Evolutionary conservation across 2,888 invertebrate species (phyloP).

Genomic region (Caenorhabditis doughertyi): DNA sequence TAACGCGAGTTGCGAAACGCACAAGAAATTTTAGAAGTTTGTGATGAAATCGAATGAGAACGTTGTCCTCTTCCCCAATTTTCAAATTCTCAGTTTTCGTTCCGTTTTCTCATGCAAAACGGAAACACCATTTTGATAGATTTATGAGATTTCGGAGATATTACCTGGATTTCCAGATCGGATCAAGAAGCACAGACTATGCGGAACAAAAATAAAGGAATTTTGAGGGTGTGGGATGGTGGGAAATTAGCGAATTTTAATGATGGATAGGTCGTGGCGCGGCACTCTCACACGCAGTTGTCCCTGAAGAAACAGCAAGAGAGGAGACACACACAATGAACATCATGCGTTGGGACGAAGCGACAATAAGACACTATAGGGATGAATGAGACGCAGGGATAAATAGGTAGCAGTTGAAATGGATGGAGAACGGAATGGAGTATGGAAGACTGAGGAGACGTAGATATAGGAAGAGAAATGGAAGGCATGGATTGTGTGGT

Average conservation of each 20-base stretch:
- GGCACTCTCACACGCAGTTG: conserved; percentile 56
- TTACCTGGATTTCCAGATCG: conserved; percentile 59
- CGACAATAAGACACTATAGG: conserved; percentile 10
- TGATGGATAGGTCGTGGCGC: conserved; percentile 55
- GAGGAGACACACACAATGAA: conserved; percentile 56
- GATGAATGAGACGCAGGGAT: conserved; percentile 30
- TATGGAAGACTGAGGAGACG: conserved; percentile 18
- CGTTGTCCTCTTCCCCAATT: conserved; percentile 25
- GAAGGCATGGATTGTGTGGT: conserved; percentile 49
- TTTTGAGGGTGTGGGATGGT: conserved; percentile 31
- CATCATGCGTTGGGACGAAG: conserved; percentile 60
- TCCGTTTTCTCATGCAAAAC: conserved; percentile 11
- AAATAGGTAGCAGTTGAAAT: conserved; percentile 58
- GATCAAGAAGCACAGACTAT: conserved; percentile 17
- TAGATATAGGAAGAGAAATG: conserved; percentile 9
- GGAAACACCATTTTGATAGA: conserved; percentile 18
- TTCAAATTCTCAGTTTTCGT: conserved; percentile 5
- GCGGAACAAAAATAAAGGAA: conserved; percentile 16
- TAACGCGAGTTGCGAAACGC: conserved; percentile 13
- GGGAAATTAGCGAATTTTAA: conserved; percentile 56
- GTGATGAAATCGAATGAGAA: conserved; percentile 29
- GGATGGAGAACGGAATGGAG: conserved; percentile 34
- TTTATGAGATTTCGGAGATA: conserved; percentile 53
- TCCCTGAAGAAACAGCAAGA: conserved; percentile 45
- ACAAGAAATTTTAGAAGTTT: conserved; percentile 6